Conservation (phyloP, 2,113 vertebrate species). For the Marcusenius ussheri region DNA sequence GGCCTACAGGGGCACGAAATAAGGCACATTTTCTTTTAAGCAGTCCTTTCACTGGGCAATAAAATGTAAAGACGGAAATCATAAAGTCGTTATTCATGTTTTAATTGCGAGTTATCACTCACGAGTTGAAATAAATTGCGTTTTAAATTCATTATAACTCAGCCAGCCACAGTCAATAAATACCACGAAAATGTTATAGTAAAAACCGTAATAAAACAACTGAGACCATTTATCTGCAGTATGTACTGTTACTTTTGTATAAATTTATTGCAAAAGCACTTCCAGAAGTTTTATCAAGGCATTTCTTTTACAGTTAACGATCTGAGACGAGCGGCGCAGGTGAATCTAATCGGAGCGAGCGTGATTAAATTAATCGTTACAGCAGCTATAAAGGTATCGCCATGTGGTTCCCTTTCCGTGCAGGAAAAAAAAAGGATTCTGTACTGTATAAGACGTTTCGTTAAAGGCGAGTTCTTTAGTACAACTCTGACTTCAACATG, state of each 20-base stretch:
- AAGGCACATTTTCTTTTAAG: neutral
- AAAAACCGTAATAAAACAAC: neutral
- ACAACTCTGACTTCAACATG: slow-evolving; percentile 34
- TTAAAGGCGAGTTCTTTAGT: neutral
- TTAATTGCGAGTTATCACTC: neutral
- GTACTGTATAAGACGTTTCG: neutral
- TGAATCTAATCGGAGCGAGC: neutral
- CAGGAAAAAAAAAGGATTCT: neutral
- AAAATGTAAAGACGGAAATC: neutral
- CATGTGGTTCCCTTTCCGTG: neutral
- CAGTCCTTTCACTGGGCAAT: too few relatives aligned
- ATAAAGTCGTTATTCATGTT: neutral
- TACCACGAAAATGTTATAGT: neutral
- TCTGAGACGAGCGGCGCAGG: neutral
- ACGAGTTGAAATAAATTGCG: neutral
- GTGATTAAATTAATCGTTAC: neutral
- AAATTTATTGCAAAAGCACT: neutral
- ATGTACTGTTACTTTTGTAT: neutral
- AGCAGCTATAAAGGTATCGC: slow-evolving; percentile 1
- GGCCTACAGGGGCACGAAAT: neutral
- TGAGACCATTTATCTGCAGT: neutral
- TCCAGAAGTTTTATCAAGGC: neutral
- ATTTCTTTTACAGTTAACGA: neutral
- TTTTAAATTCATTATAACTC: neutral
- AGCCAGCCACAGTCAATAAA: neutral